These are phyloP conservation scores for Sturmia bella DNA, from an alignment of 2,888 invertebrate genomes.

Conservation along the genomic window DNA sequence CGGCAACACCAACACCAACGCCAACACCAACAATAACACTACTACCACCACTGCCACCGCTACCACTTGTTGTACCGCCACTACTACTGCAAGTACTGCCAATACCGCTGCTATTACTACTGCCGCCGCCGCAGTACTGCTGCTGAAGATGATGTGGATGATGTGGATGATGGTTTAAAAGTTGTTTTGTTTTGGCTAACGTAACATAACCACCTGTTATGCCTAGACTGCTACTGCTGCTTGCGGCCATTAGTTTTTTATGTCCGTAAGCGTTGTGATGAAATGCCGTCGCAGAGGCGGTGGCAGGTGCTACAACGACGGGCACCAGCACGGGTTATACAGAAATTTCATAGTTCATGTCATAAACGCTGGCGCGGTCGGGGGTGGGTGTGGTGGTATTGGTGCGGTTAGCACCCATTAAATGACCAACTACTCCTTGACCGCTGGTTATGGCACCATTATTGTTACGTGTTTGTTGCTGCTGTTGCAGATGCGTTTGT, in stretches of 20 bases:
- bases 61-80: constrained; percentile 12
- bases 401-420: constrained; percentile 78
- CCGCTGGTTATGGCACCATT: constrained; percentile 70
- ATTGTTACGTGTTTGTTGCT: constrained; percentile 60
- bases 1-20: constrained; percentile 68
- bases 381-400: constrained; percentile 86
- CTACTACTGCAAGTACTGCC: constrained; percentile 40
- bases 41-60: constrained; percentile 26
- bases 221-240: constrained; percentile 25
- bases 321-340: constrained; percentile 86
- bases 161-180: constrained; percentile 29
- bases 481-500: constrained; percentile 70
- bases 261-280: constrained; percentile 67
- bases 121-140: constrained; percentile 46
- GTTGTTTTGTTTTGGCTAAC: constrained; percentile 34
- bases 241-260: constrained; percentile 61
- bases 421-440: constrained; percentile 67
- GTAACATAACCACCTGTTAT: constrained; percentile 40
- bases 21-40: constrained; percentile 55
- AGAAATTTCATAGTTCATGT: constrained; percentile 97
- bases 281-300: constrained; percentile 68
- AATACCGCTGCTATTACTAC: constrained; percentile 24
- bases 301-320: constrained; percentile 76
- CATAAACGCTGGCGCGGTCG: constrained; percentile 94
- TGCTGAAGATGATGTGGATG: constrained; percentile 30